phyloP scores from a whole-genome alignment of 2,113 vertebrate genomes.

The Microtus richardsoni region DNA sequence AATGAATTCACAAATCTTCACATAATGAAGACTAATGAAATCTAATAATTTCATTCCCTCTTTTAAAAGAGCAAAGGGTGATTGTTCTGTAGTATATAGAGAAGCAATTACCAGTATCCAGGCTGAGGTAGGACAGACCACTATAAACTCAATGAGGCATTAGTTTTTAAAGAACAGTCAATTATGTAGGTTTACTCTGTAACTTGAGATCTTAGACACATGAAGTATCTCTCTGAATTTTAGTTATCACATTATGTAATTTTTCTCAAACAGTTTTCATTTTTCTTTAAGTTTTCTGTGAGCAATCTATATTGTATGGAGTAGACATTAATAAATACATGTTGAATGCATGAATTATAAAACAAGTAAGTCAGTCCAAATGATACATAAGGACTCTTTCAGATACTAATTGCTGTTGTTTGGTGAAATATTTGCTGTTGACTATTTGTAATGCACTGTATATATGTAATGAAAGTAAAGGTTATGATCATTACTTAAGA shows the following conservation, averaged over 20 bases:
- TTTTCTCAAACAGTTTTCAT: not conserved
- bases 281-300: not conserved
- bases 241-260: not conserved
- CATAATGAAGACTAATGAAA: not conserved
- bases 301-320: not conserved
- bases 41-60: not conserved
- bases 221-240: not conserved
- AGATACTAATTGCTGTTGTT: not conserved
- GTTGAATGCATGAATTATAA: not conserved
- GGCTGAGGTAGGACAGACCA: not conserved
- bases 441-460: not conserved
- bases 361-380: not conserved
- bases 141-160: not conserved
- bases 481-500: not conserved
- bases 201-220: too few species aligned
- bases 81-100: not conserved
- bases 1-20: not conserved
- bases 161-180: not conserved
- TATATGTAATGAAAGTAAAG: not conserved
- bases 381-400: not conserved
- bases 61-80: not conserved
- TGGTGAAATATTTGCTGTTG: not conserved
- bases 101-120: not conserved
- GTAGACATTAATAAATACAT: constrained; percentile 6
- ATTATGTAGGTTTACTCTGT: too few species aligned